A percentile compares a stretch with the other conserved stretches of the same genome.
phyloP scores from a whole-genome alignment of 2,113 vertebrate genomes.

The Climacteris rufus region DNA sequence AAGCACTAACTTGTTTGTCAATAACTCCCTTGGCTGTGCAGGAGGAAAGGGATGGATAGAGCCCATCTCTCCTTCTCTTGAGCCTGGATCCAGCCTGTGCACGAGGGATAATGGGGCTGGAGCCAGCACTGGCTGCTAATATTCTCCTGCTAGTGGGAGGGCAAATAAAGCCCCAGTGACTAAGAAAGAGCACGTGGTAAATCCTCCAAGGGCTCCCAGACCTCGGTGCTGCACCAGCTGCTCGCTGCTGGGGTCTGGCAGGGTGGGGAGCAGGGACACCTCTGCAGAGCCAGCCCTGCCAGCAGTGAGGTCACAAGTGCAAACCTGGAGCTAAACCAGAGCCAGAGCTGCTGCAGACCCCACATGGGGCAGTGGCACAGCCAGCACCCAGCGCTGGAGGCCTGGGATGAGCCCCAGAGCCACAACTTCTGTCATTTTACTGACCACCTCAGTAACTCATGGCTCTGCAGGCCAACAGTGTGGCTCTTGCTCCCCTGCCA shows the following conservation, averaged over 20 bases:
- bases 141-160: background rate
- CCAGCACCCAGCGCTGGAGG: background rate
- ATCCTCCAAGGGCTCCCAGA: background rate
- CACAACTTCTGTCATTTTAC: background rate
- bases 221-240: background rate
- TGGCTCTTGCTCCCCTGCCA: background rate
- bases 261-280: background rate
- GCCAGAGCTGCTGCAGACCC: background rate
- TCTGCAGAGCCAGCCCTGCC: background rate
- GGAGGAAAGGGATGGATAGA: background rate
- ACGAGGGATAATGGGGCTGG: background rate
- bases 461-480: background rate
- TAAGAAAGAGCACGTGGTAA: background rate
- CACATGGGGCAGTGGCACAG: accelerated
- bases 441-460: background rate
- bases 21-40: background rate
- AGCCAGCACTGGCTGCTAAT: background rate
- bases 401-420: background rate
- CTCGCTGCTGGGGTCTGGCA: background rate
- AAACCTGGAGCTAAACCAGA: background rate
- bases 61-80: background rate
- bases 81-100: accelerated
- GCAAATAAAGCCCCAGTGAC: background rate
- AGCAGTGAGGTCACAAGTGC: background rate
- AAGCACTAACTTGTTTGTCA: constrained; percentile 64